Evolutionary conservation across 2,113 vertebrate genomes (phyloP).

Genomic region (Pangasianodon gigas): DNA sequence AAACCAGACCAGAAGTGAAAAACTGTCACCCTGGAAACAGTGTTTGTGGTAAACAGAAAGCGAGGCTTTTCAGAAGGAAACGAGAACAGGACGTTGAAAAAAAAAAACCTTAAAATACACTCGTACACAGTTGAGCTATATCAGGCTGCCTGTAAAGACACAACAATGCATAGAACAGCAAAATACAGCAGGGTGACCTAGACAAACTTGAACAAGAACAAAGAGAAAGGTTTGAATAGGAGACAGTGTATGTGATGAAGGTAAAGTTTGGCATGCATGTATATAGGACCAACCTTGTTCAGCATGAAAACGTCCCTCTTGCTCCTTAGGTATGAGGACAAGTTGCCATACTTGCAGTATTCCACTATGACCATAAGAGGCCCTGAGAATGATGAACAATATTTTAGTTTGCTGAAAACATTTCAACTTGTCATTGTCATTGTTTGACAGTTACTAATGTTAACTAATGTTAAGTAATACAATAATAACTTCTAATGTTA

Average conservation of each 20-base stretch:
- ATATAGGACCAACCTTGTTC: slow-evolving; percentile 73
- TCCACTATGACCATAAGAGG: slow-evolving; percentile 96
- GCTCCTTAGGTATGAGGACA: slow-evolving; percentile 90
- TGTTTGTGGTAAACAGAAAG: slow-evolving; percentile 43
- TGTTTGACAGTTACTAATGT: neutral
- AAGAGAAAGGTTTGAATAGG: neutral
- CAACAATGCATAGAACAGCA: slow-evolving; percentile 8
- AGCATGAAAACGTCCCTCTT: slow-evolving; percentile 85
- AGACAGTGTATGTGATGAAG: neutral
- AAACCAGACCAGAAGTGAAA: slow-evolving; percentile 47
- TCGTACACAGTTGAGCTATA: neutral
- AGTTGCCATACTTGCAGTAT: slow-evolving; percentile 90
- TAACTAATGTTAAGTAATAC: neutral
- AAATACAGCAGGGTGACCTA: neutral
- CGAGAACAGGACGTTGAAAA: slow-evolving; percentile 32
- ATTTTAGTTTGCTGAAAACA: neutral
- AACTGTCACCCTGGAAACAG: slow-evolving; percentile 29
- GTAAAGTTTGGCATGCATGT: neutral
- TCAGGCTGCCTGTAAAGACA: neutral
- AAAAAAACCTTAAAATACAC: slow-evolving; percentile 21
- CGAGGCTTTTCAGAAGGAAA: slow-evolving; percentile 45
- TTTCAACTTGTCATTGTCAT: neutral
- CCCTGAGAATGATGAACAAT: slow-evolving; percentile 68
- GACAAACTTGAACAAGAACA: neutral
- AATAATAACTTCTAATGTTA: neutral